phyloP scores from a whole-genome alignment of 2,888 invertebrate genomes.

The Drosophila anomalata region DNA sequence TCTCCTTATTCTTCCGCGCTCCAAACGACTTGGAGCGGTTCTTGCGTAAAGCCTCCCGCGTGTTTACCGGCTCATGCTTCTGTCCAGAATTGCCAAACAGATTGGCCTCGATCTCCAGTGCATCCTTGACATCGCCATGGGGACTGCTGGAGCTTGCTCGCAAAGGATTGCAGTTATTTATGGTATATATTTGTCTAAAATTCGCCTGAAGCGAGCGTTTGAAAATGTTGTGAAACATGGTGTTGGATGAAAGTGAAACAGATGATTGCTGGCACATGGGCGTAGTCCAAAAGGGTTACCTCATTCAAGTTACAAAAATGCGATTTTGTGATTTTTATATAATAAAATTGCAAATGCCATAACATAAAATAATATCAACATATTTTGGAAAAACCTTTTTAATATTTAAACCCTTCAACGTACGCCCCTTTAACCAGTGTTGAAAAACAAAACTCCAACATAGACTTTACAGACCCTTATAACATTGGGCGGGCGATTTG shows the following conservation, averaged over 20 bases:
- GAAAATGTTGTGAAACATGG: constrained; percentile 57
- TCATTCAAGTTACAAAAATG: background rate
- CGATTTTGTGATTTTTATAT: no score
- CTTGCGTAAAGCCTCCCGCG: constrained; percentile 62
- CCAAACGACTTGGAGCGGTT: constrained; percentile 8
- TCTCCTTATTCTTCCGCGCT: constrained; percentile 8
- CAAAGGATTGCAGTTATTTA: constrained; percentile 14
- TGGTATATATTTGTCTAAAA: constrained; percentile 32
- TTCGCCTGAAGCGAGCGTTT: constrained; percentile 48
- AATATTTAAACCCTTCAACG: background rate
- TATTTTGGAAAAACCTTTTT: background rate
- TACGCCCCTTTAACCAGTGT: constrained; percentile 11
- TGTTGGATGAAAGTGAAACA: constrained; percentile 12
- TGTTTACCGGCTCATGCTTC: constrained; percentile 64
- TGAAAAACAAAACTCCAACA: background rate
- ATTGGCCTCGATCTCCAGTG: constrained; percentile 71
- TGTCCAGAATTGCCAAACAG: constrained; percentile 76
- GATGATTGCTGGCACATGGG: constrained; percentile 3
- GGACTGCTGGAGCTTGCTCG: constrained; percentile 36
- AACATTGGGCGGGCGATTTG: background rate
- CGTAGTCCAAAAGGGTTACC: background rate
- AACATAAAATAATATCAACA: background rate
- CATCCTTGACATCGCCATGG: constrained; percentile 69
- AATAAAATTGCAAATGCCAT: background rate
- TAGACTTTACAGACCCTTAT: background rate